phyloP scores from a whole-genome alignment of 2,113 vertebrate species.

The Vimba vimba region DNA sequence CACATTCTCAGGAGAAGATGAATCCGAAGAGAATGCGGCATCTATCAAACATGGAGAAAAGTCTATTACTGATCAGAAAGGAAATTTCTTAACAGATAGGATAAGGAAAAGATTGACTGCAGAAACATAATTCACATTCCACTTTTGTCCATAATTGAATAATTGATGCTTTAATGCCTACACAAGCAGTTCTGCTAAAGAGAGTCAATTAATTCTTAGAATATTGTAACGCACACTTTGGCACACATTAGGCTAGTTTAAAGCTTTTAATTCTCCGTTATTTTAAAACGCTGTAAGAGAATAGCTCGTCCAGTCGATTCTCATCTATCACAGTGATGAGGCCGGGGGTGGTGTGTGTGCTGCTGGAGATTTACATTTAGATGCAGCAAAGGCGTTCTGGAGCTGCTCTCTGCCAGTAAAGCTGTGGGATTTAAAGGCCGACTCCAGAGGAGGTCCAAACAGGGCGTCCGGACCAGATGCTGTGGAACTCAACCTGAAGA shows the following conservation, averaged over 20 bases:
- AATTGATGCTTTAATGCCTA: neutral
- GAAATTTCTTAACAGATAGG: neutral
- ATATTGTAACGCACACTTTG: slow-evolving; percentile 6
- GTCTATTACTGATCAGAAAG: neutral
- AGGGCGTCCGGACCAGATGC: slow-evolving; percentile 75
- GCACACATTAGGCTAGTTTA: neutral
- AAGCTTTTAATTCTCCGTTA: neutral
- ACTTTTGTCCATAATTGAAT: neutral
- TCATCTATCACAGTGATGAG: slow-evolving; percentile 8
- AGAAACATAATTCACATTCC: neutral
- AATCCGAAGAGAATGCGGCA: slow-evolving; percentile 86
- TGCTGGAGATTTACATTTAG: slow-evolving; percentile 69
- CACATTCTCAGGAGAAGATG: slow-evolving; percentile 91
- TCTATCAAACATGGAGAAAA: slow-evolving; percentile 64
- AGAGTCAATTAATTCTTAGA: neutral
- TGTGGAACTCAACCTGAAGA: slow-evolving; percentile 70
- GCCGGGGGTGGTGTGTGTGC: neutral
- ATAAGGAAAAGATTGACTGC: neutral
- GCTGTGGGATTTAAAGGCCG: slow-evolving; percentile 83
- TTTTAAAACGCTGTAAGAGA: neutral
- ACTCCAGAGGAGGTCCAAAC: slow-evolving; percentile 89
- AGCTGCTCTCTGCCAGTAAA: slow-evolving; percentile 78
- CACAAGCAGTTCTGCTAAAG: neutral
- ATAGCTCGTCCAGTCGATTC: neutral
- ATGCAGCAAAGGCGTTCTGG: slow-evolving; percentile 53